phyloP scores from a whole-genome alignment of 1,140 invertebrate species.

The Ceratina japonica region DNA sequence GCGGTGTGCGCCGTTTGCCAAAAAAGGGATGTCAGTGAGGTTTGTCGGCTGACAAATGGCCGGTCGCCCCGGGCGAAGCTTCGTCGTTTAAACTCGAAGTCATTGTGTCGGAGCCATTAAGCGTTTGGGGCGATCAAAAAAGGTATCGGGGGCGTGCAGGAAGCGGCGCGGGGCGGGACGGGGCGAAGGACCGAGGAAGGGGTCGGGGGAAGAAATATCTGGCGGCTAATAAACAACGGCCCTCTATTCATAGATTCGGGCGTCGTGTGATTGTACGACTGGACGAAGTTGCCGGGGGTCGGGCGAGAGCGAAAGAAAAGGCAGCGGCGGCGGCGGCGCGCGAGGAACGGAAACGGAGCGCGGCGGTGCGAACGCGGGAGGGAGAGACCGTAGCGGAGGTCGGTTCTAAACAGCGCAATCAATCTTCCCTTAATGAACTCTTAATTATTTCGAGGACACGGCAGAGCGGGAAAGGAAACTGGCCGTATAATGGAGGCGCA shows the following conservation, averaged over 20 bases:
- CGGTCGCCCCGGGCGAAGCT: conserved; percentile 28
- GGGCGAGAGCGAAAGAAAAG: neutral
- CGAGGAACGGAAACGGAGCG: neutral
- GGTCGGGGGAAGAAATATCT: conserved; percentile 42
- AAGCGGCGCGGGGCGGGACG: conserved; percentile 13
- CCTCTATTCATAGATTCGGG: conserved; percentile 69
- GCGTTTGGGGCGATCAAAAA: conserved; percentile 38
- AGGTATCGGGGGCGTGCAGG: neutral
- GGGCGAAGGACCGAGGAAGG: conserved; percentile 5
- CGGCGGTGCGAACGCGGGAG: neutral
- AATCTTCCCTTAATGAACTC: conserved; percentile 77
- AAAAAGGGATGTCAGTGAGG: conserved; percentile 30
- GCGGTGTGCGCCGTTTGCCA: neutral
- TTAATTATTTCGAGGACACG: conserved; percentile 79
- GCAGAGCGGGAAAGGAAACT: conserved; percentile 70
- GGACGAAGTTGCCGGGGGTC: neutral
- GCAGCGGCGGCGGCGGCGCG: neutral
- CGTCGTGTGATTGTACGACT: conserved; percentile 35
- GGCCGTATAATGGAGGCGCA: conserved; percentile 77
- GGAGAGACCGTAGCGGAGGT: conserved; percentile 28
- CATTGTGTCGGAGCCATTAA: conserved; percentile 60
- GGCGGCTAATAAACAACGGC: conserved; percentile 66
- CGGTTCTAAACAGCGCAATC: conserved; percentile 70
- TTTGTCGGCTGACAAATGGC: conserved; percentile 36
- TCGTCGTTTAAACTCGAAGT: conserved; percentile 44